Percentiles rank a stretch among this genome's conserved stretches.
These are phyloP conservation scores for Bombus impatiens DNA, from an alignment of 1,140 invertebrate genomes.

Conservation along the genomic window DNA sequence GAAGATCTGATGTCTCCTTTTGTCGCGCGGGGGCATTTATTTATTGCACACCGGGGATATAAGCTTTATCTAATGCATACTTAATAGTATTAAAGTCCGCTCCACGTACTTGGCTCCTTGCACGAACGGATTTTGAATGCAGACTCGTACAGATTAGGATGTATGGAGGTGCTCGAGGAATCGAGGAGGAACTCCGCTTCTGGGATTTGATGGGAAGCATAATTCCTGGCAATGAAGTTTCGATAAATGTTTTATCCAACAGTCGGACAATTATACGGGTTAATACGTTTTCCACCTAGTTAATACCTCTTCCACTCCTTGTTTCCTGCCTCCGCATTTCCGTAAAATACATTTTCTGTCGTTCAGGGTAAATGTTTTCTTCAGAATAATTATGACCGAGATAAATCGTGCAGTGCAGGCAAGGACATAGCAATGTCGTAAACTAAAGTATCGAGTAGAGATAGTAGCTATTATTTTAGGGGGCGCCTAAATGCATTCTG, in stretches of 20 bases:
- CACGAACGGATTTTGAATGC: neutral
- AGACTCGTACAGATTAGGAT: neutral
- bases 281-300: neutral
- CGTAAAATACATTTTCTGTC: neutral
- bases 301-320: neutral
- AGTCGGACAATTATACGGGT: neutral
- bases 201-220: neutral
- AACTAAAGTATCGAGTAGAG: neutral
- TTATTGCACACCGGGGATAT: constrained; percentile 7
- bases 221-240: neutral
- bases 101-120: neutral
- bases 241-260: constrained; percentile 20
- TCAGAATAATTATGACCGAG: neutral
- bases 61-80: constrained; percentile 25
- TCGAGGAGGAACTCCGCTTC: neutral
- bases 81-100: neutral
- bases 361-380: neutral
- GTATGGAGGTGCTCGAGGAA: neutral
- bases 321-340: too few relatives aligned
- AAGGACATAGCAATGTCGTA: too few relatives aligned
- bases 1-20: neutral
- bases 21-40: neutral
- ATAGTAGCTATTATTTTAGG: too few relatives aligned
- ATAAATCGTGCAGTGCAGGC: neutral
- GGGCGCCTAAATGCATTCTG: too few relatives aligned